phyloP scores from a whole-genome alignment of 2,888 invertebrate genomes.

The Eledone cirrhosa region DNA sequence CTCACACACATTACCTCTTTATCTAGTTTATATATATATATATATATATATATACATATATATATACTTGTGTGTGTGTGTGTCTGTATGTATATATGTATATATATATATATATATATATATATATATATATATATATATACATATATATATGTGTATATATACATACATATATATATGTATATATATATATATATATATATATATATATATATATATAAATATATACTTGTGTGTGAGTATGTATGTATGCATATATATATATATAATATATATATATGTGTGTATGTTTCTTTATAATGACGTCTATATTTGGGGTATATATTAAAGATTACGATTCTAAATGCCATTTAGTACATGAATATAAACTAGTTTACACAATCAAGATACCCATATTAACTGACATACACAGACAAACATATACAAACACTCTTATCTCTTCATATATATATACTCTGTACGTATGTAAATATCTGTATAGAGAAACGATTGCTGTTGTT shows the following conservation, averaged over 20 bases:
- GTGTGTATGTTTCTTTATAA: background rate
- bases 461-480: too few species aligned
- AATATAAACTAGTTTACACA: too few species aligned
- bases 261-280: constrained; percentile 1
- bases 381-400: too few species aligned
- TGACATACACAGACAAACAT: too few species aligned
- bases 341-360: too few species aligned
- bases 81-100: background rate
- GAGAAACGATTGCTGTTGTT: too few species aligned
- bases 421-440: too few species aligned
- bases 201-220: background rate
- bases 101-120: background rate
- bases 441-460: too few species aligned
- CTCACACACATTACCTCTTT: background rate
- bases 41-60: background rate
- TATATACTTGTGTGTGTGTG: background rate
- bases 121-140: constrained; percentile 10
- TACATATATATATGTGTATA: background rate
- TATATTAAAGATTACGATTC: too few species aligned
- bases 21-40: background rate
- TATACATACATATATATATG: background rate
- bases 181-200: background rate
- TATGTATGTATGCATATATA: background rate
- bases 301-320: background rate
- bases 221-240: background rate